Conservation (phyloP, 2,113 vertebrate species). For the Catharus fuscescens region DNA sequence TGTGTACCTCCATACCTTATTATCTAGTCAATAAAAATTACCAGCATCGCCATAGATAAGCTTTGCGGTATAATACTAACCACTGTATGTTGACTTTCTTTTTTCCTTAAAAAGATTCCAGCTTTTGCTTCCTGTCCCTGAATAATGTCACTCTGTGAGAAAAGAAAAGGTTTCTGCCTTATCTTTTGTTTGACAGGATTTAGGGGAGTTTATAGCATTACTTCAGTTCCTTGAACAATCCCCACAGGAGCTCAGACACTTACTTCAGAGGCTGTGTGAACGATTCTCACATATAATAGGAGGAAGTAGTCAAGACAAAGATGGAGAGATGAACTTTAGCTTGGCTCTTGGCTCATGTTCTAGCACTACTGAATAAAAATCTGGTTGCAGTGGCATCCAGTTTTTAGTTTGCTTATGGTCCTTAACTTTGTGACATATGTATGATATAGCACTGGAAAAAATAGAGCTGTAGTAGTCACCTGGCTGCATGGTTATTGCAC, state of each 20-base stretch:
- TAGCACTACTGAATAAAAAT: constrained; percentile 20
- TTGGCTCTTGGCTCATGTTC: constrained; percentile 7
- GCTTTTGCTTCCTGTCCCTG: constrained; percentile 65
- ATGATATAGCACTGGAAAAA: background rate
- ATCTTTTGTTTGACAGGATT: constrained; percentile 70
- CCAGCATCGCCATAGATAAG: background rate
- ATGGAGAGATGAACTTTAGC: constrained; percentile 37
- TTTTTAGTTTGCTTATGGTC: background rate
- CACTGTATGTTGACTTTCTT: background rate
- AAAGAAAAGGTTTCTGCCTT: constrained; percentile 69
- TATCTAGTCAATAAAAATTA: background rate
- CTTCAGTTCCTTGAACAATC: constrained; percentile 74
- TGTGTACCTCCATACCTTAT: background rate
- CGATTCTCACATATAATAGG: constrained; percentile 60
- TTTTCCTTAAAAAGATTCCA: background rate
- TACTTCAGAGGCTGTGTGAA: constrained; percentile 63
- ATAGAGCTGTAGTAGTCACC: background rate
- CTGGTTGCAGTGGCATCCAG: background rate
- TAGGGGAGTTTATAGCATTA: constrained; percentile 68
- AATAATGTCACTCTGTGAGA: constrained; percentile 65
- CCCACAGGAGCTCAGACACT: constrained; percentile 63
- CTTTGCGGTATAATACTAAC: background rate
- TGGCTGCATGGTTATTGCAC: background rate
- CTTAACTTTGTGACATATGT: background rate
- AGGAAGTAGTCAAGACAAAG: constrained; percentile 68